Evolutionary conservation across 2,797 vertebrate genomes (phyloP), one percentile per base, ranked within the genome.

Genomic region (Mus minutoides): DNA sequence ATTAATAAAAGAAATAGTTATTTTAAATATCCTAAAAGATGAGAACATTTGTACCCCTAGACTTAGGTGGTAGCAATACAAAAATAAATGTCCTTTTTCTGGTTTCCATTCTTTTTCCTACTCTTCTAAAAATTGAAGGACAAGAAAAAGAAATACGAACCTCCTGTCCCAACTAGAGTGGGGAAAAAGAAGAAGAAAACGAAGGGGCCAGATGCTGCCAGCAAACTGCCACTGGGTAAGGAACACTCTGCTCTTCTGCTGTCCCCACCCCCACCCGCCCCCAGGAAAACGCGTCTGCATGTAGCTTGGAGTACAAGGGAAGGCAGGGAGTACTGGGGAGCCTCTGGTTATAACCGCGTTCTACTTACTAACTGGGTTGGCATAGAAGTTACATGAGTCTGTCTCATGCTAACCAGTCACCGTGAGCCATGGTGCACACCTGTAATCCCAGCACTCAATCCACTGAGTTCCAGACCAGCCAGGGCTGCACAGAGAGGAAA

Each of bases 141-240:
- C 98, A 99, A 99, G 98, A 99, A 99, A 97, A 99, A 99, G 98
- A 99, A 99, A 97, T 99, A 99, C 19, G 99, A 99, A 97, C 99
- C 99, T 56, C 99, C 99, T 1, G 99, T 99, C 96, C 99, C 99
- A 96, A 99, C 99, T 26, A 99, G 99, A 99, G 99, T 99, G 96
- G 99, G 99, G 43, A 99, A 99, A 97, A 99, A 99, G 98, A 99
- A 99, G 98, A 99, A 99, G 99, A 99, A 99, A 97, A 99, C 99
- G 22, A 99, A 99, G 98, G 99, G 99, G 92, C 99, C 99, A 52
- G 99, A 99, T 98, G 99, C 99, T 88, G 99, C 99, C 83, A 99
- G 99, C 98, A 99, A 99, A 97, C 98, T 99, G 46, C 99, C 99
- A 13, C 96, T 99, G 96, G 99, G 99, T 99, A 98, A 98, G 82